Conservation (phyloP, 2,113 vertebrate genomes). For the Telmatochromis sp. region DNA sequence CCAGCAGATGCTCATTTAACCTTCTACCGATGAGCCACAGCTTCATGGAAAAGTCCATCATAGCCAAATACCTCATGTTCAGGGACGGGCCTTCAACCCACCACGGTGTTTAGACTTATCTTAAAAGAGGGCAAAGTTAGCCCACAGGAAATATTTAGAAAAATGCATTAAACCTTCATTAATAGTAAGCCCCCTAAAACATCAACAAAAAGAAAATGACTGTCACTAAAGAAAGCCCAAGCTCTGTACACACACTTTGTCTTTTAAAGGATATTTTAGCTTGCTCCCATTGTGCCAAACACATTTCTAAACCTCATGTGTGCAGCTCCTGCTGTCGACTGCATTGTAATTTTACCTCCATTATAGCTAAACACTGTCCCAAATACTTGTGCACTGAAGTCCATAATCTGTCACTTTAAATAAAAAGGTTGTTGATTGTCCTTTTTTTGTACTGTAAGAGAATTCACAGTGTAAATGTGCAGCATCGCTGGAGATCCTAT, state of each 20-base stretch:
- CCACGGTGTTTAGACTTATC: not conserved
- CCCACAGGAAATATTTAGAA: not conserved
- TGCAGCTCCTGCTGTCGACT: not conserved
- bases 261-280: not conserved
- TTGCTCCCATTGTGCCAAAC: not conserved
- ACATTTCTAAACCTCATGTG: not conserved
- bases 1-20: constrained; percentile 54
- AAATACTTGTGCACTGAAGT: not conserved
- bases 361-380: fast-evolving
- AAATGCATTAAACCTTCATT: not conserved
- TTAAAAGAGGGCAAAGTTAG: not conserved
- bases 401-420: not conserved
- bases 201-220: not conserved
- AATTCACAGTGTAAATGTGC: not conserved
- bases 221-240: not conserved
- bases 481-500: not conserved
- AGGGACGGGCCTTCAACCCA: not conserved
- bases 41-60: constrained; percentile 18
- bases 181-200: not conserved
- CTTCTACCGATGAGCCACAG: constrained; percentile 24
- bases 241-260: not conserved
- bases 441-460: not conserved
- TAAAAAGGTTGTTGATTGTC: not conserved
- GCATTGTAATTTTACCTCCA: not conserved
- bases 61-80: constrained; percentile 4